These are phyloP conservation scores for Mamestra configurata DNA, from an alignment of 1,140 invertebrate genomes.

Conservation along the genomic window DNA sequence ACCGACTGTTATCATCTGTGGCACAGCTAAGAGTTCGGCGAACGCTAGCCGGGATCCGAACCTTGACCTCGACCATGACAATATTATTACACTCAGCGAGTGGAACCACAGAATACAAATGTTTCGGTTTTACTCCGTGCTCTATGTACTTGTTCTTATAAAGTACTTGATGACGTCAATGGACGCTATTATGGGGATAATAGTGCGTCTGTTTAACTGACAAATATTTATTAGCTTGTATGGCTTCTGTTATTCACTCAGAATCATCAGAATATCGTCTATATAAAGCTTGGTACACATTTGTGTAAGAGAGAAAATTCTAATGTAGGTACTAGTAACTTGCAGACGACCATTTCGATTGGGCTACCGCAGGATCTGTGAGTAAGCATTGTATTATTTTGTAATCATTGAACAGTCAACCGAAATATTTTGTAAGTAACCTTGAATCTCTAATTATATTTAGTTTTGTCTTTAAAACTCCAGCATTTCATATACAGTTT, in stretches of 20 bases:
- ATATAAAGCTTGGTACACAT: slow-evolving; percentile 3
- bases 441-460: too few relatives aligned
- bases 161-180: slow-evolving; percentile 17
- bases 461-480: too few relatives aligned
- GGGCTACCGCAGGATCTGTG: too few relatives aligned
- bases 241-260: neutral
- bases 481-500: too few relatives aligned
- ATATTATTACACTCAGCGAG: slow-evolving; percentile 52
- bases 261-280: neutral
- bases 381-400: too few relatives aligned
- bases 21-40: slow-evolving; percentile 15
- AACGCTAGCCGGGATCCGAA: slow-evolving; percentile 53
- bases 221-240: slow-evolving; percentile 24
- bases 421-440: too few relatives aligned
- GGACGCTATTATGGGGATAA: neutral
- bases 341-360: too few relatives aligned
- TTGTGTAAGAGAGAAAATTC: neutral
- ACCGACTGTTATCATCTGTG: slow-evolving; percentile 20
- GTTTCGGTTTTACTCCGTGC: neutral
- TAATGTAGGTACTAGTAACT: too few relatives aligned
- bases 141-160: neutral
- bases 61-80: slow-evolving; percentile 58
- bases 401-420: too few relatives aligned
- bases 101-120: slow-evolving; percentile 33
- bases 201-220: slow-evolving; percentile 16